These are phyloP conservation scores for Cyrtodaria siliqua DNA, from an alignment of 2,888 invertebrate species.

Conservation along the genomic window DNA sequence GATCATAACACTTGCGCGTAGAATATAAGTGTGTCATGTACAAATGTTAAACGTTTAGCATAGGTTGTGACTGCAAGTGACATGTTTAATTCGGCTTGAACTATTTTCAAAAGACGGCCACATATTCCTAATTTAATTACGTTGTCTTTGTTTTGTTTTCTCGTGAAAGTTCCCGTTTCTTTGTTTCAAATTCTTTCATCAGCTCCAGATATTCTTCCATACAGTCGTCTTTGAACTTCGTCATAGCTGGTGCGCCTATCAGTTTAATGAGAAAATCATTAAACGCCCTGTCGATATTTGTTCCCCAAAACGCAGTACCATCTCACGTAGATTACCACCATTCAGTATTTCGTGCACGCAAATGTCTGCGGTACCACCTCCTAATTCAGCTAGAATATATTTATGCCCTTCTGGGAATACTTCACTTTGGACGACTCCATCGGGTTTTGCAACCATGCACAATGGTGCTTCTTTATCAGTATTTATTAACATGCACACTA, in stretches of 20 bases:
- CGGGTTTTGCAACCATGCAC: not conserved
- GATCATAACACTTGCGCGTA: too few relatives aligned
- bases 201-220: not conserved
- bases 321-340: not conserved
- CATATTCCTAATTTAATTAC: too few relatives aligned
- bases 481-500: too few relatives aligned
- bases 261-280: not conserved
- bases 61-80: too few relatives aligned
- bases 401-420: not conserved
- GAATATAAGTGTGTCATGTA: too few relatives aligned
- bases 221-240: not conserved
- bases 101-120: too few relatives aligned
- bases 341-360: slow-evolving; percentile 3
- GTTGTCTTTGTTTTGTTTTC: too few relatives aligned
- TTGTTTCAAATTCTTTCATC: slow-evolving; percentile 2
- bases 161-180: not conserved
- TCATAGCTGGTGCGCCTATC: not conserved
- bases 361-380: slow-evolving; percentile 7
- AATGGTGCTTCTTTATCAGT: too few relatives aligned
- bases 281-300: not conserved
- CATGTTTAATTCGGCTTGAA: too few relatives aligned
- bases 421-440: not conserved
- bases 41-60: too few relatives aligned
- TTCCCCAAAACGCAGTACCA: not conserved
- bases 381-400: slow-evolving; percentile 6